phyloP scores from a whole-genome alignment of 1,140 invertebrate species.

The Hycleus phaleratus region DNA sequence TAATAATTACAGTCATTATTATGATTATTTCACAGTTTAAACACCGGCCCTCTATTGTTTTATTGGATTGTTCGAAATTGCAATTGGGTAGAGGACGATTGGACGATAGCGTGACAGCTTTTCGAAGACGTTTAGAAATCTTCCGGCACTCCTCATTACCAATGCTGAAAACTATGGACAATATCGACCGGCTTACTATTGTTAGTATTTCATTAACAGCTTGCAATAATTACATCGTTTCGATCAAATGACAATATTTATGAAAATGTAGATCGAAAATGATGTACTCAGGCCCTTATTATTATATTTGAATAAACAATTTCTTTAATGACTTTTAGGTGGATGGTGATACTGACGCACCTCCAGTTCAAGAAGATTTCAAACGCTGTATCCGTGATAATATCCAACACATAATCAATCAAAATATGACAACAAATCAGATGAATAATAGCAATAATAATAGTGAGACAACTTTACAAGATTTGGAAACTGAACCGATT shows the following conservation, averaged over 20 bases:
- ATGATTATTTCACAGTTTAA: constrained; percentile 53
- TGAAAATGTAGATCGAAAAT: too few relatives aligned
- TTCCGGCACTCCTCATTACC: constrained; percentile 81
- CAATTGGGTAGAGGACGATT: constrained; percentile 69
- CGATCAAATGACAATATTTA: too few relatives aligned
- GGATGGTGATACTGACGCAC: constrained; percentile 70
- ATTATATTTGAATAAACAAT: not conserved
- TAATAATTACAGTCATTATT: not conserved
- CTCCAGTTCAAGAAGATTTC: constrained; percentile 68
- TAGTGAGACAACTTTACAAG: constrained; percentile 23
- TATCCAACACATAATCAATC: not conserved
- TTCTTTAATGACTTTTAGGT: constrained; percentile 45
- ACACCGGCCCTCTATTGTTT: constrained; percentile 62
- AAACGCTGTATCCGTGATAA: constrained; percentile 54
- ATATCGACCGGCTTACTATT: constrained; percentile 66
- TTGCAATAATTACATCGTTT: too few relatives aligned
- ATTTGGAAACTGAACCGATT: constrained; percentile 30
- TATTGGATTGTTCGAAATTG: constrained; percentile 79
- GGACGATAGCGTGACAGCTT: constrained; percentile 78
- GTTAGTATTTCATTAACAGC: constrained; percentile 46
- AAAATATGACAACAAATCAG: constrained; percentile 24
- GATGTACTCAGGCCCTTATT: too few relatives aligned
- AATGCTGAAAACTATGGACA: constrained; percentile 77
- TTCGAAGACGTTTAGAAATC: constrained; percentile 69
- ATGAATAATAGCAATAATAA: constrained; percentile 24